Percentiles rank a stretch among this genome's conserved stretches.
Evolutionary conservation across 2,797 vertebrate species (phyloP).

Genomic region (Holocentrus rufus): DNA sequence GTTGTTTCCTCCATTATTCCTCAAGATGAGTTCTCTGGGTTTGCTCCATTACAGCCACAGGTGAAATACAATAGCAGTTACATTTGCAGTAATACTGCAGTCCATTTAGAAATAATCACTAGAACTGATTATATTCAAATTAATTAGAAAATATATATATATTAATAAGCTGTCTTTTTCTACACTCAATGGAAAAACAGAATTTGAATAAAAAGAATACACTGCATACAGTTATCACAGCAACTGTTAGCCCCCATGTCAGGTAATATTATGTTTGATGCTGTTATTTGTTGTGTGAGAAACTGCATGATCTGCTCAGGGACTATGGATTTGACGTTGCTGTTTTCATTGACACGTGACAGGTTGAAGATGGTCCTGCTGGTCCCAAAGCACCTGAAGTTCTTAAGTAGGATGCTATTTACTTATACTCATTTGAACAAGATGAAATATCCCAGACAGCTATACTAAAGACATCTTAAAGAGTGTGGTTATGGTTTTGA

Average conservation of each 20-base stretch:
- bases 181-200: no score
- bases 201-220: no score
- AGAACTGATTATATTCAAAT: no score
- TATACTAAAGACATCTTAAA: no score
- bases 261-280: no score
- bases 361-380: slow-evolving; percentile 86
- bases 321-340: background rate
- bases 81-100: background rate
- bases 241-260: no score
- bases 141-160: no score
- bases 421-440: background rate
- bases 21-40: slow-evolving; percentile 92
- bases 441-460: background rate
- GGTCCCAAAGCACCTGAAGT: slow-evolving; percentile 88
- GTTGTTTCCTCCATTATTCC: slow-evolving; percentile 93
- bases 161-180: no score
- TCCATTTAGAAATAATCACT: background rate
- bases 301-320: background rate
- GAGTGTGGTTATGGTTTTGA: background rate
- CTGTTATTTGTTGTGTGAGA: no score
- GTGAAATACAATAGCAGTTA: slow-evolving; percentile 74
- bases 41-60: slow-evolving; percentile 94
- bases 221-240: no score
- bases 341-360: slow-evolving; percentile 15
- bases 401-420: slow-evolving; percentile 82